These are phyloP conservation scores for Brachionus sp. DNA, from an alignment of 1,140 invertebrate genomes.

Conservation along the genomic window DNA sequence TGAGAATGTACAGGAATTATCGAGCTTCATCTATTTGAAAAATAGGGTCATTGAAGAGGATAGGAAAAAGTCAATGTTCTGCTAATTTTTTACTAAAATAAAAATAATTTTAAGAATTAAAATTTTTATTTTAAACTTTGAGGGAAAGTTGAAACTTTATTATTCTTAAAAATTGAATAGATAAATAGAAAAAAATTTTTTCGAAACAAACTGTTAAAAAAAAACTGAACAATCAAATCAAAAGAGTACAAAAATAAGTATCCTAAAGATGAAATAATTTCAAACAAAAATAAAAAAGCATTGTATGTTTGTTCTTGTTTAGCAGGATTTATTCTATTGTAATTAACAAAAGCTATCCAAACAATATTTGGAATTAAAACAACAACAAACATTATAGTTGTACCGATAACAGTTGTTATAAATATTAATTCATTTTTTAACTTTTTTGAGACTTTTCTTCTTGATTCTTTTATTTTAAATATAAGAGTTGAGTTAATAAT, in stretches of 20 bases:
- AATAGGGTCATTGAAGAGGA: no score
- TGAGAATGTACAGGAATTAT: no score
- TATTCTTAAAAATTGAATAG: not conserved
- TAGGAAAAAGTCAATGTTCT: no score
- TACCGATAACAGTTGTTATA: not conserved
- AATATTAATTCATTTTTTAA: not conserved
- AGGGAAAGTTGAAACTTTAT: not conserved
- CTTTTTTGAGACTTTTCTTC: not conserved
- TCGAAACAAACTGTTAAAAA: not conserved
- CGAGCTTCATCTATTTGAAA: no score
- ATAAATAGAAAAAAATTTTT: not conserved
- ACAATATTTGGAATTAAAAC: not conserved
- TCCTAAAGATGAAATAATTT: not conserved
- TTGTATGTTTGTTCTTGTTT: not conserved
- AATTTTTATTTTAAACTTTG: not conserved
- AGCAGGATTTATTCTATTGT: not conserved
- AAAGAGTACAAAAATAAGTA: not conserved
- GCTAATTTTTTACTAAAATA: no score
- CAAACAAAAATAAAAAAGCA: not conserved
- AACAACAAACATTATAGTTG: not conserved
- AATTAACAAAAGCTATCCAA: not conserved
- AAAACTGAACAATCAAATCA: not conserved
- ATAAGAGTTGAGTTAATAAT: not conserved
- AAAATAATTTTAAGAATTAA: not conserved
- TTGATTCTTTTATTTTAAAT: not conserved